Evolutionary conservation across 2,797 vertebrate species (phyloP), one percentile per base, ranked within the genome.

Genomic region (Australoheros facetus): DNA sequence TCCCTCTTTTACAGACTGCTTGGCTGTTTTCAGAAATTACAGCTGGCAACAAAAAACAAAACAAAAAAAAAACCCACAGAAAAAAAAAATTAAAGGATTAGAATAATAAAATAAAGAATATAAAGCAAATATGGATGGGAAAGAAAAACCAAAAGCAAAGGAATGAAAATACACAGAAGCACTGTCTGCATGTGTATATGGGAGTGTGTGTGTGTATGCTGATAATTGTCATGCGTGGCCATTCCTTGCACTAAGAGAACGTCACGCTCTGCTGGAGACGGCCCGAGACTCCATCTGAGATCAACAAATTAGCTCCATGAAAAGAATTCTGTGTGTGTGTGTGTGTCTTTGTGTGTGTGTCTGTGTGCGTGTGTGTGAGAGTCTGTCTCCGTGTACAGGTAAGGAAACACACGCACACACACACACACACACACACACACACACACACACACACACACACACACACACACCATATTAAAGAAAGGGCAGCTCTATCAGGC

Each of bases 401-500:
- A 74, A 77, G 55, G n/a, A 78, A 32, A 60, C 75, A 74, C 54
- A 74, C 53, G 53, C 64, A n/a, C 34, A 45, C 66, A 54, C 23
- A 72, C 54, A 75, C 23, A 64, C 26, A 57, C 4, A 37, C 5
- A 64, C 26, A 79, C 7, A 73, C 21, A 79, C 7, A 73, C 21
- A 73, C 39, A 60, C 75, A 74, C 54, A 56, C 64, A n/a, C 34
- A 48, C 69, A 54, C 23, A 72, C 55, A 76, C 23, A 66, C 34
- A 57, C 4, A 37, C 8, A 66, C 26, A 77, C 5, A 66, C 23
- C 9, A 56, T 62, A 77, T 95, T 94, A 96, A 83, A 87, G 95
- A 98, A 97, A 97, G 96, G 96, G 96, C 96, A 97, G 96, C 95
- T 97, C 96, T 96, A 97, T 96, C 95, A 97, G 96, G 96, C 95